Evolutionary conservation across 2,888 invertebrate species (phyloP), one percentile per base, ranked within the genome.

Genomic region (Imbricaverruca yamaguchii): DNA sequence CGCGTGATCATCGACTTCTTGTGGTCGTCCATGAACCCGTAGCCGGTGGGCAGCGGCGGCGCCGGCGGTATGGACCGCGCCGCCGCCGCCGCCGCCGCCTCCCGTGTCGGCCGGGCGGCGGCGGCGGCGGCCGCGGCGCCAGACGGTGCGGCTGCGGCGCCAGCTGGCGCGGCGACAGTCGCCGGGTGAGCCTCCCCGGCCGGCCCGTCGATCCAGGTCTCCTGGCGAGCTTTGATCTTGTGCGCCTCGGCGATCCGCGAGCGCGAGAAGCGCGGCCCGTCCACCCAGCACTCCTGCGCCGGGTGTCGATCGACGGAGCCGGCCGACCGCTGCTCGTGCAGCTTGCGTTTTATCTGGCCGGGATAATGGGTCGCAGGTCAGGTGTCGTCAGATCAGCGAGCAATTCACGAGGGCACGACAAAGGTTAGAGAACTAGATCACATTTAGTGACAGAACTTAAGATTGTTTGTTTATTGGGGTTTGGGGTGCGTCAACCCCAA

Each of bases 141-240:
- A 57, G 53, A 74, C 1, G 59, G 59, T 1, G 12, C 59, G 82
- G 21, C 86, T 39, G 39, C 39, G 39, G 39, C 39, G 39, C 39
- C 39, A 39, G 39, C 84, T 83, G 63, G 85, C 85, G 55, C 85
- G 85, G 81, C 85, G 84, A 82, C 83, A 83, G 12, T 82, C 81
- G n/a, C 84, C 61, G 88, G 85, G 84, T 87, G 88, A 82, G 88
- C 89, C 88, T 85, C 53, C 3, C 93, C 93, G 90, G 94, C 93
- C 1, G 97, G 97, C 0, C 97, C 97, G 87, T 97, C 97, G 81
- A 97, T 93, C 97, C 97, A 97, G 6, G 95, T 95, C 88, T 97
- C 97, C 85, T 93, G 93, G 86, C 93, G 91, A 81, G 83, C 83
- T 84, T 84, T 80, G 80, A 82, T 81, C 93, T 91, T 87, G 93